A percentile compares a stretch with the other conserved stretches of the same genome.
Evolutionary conservation across 2,113 vertebrate genomes (phyloP).

Genomic region (Anhinga anhinga): DNA sequence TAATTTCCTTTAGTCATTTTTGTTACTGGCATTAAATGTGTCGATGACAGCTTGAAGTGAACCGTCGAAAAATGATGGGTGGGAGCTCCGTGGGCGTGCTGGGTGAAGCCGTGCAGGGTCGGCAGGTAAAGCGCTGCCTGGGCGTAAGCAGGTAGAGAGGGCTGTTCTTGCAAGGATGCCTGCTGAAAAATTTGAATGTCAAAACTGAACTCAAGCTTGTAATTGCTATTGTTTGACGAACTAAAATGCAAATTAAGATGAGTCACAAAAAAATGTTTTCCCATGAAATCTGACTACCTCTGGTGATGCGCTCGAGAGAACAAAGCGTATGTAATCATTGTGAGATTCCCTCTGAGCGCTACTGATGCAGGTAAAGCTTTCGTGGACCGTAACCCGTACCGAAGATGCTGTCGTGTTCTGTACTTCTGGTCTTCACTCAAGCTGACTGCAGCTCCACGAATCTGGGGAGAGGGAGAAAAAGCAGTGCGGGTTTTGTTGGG

Average conservation of each 20-base stretch:
- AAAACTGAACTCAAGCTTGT: background rate
- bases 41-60: background rate
- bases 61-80: rapidly evolving
- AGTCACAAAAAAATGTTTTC: conserved; percentile 29
- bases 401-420: background rate
- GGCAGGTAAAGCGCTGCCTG: background rate
- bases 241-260: conserved; percentile 5
- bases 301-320: background rate
- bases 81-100: background rate
- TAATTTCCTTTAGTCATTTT: background rate
- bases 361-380: background rate
- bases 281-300: background rate
- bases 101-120: rapidly evolving
- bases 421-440: rapidly evolving
- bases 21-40: rapidly evolving
- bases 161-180: background rate
- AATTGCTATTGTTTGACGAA: background rate
- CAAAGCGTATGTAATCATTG: background rate
- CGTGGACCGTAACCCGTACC: rapidly evolving
- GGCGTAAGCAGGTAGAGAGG: background rate
- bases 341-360: background rate
- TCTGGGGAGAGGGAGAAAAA: background rate
- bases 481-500: rapidly evolving
- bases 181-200: background rate
- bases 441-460: rapidly evolving